Conservation (phyloP, 1,140 invertebrate species). For the Drosophila repletoides region DNA sequence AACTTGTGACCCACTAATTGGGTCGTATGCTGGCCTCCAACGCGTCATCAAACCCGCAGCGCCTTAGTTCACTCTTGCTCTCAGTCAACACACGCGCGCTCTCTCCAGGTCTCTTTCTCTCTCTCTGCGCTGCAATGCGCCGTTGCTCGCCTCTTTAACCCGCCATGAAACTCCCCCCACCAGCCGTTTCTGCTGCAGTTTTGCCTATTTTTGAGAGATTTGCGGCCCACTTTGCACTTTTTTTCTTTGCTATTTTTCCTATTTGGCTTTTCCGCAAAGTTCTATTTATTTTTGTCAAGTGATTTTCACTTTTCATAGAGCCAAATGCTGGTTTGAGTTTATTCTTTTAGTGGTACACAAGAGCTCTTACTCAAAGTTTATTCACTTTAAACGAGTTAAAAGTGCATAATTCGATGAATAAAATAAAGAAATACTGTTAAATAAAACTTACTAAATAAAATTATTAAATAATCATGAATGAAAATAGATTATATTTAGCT, state of each 20-base stretch:
- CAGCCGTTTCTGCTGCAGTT: background rate
- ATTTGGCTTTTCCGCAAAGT: conserved; percentile 21
- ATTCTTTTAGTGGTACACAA: no score
- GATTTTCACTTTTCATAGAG: conserved; percentile 40
- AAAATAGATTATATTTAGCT: no score
- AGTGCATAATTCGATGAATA: no score
- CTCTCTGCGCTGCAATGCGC: conserved; percentile 43
- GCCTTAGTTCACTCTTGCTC: background rate
- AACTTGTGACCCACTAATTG: conserved; percentile 4
- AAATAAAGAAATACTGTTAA: background rate
- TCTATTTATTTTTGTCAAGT: conserved; percentile 54
- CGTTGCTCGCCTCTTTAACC: conserved; percentile 10
- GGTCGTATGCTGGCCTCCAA: background rate
- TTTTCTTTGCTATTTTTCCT: no score
- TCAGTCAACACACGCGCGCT: background rate
- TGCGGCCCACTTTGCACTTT: conserved; percentile 47
- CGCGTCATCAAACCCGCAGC: conserved; percentile 14
- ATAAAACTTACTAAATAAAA: background rate
- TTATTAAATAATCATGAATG: background rate
- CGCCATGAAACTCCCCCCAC: conserved; percentile 4
- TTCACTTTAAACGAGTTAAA: conserved; percentile 6
- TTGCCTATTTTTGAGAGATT: conserved; percentile 39
- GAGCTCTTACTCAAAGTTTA: conserved; percentile 9
- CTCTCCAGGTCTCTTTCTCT: background rate
- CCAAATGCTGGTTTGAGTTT: background rate